Percentiles rank a stretch among this genome's conserved stretches.
phyloP scores from a whole-genome alignment of 2,113 vertebrate species.

The Salminus brasiliensis region DNA sequence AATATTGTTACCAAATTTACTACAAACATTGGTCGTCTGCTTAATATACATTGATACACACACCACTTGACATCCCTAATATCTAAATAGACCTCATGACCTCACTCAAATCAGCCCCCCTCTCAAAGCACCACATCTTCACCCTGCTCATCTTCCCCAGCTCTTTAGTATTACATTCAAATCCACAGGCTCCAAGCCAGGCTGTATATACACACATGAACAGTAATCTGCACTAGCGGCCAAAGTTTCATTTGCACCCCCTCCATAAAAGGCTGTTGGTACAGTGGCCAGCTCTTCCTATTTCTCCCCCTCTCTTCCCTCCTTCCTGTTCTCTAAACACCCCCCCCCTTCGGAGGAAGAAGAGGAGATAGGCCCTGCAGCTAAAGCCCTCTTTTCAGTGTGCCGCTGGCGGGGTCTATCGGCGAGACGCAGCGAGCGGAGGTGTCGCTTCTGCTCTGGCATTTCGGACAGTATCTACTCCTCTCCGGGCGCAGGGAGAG shows the following conservation, averaged over 20 bases:
- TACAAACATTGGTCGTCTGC: no score
- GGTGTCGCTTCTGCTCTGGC: slow-evolving; percentile 83
- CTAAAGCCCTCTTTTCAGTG: slow-evolving; percentile 83
- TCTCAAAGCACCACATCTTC: no score
- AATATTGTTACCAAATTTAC: no score
- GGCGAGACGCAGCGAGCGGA: slow-evolving; percentile 81
- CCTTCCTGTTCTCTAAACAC: slow-evolving; percentile 41
- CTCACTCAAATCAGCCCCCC: background rate
- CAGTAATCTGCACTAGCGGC: slow-evolving; percentile 59
- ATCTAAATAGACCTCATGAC: background rate
- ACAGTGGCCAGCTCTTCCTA: slow-evolving; percentile 72
- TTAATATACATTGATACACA: no score
- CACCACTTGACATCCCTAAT: no score
- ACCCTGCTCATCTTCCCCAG: background rate
- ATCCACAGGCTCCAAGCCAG: background rate
- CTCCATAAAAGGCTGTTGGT: slow-evolving; percentile 68
- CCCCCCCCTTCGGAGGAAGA: slow-evolving; percentile 70
- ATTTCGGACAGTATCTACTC: slow-evolving; percentile 86
- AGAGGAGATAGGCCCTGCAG: slow-evolving; percentile 76
- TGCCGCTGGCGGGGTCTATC: slow-evolving; percentile 77
- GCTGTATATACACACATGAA: slow-evolving; percentile 18
- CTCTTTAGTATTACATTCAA: background rate
- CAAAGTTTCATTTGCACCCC: slow-evolving; percentile 65
- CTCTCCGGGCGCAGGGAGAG: slow-evolving; percentile 77
- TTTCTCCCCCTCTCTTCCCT: slow-evolving; percentile 48